These are phyloP conservation scores for Brachionus sp. DNA, from an alignment of 1,140 invertebrate species.

Conservation along the genomic window DNA sequence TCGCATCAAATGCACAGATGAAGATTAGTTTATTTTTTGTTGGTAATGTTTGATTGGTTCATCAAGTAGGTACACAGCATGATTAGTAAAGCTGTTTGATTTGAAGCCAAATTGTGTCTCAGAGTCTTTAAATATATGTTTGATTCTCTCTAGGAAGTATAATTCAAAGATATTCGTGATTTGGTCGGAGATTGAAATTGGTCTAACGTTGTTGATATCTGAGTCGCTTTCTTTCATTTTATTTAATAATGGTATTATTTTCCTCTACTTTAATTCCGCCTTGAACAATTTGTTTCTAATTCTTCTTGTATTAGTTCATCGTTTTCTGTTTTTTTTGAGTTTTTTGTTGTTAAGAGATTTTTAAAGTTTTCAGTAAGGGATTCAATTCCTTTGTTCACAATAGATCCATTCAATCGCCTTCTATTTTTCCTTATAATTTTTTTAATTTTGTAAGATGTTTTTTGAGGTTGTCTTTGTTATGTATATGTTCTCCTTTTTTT, in stretches of 20 bases:
- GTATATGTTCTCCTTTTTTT: background rate
- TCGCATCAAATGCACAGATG: constrained; percentile 4
- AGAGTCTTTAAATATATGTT: background rate
- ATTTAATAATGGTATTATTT: background rate
- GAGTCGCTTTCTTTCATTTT: background rate
- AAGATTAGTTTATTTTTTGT: background rate
- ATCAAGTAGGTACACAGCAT: background rate
- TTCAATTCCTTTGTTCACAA: background rate
- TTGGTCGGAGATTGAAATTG: background rate
- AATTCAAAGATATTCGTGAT: background rate
- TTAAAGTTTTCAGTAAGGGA: background rate
- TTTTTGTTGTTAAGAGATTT: background rate
- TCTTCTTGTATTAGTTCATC: no score
- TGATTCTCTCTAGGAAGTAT: background rate
- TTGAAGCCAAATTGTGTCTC: background rate
- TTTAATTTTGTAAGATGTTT: background rate
- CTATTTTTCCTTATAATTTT: background rate
- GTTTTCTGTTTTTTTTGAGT: background rate
- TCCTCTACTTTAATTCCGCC: no score
- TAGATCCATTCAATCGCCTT: background rate
- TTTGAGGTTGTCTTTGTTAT: background rate
- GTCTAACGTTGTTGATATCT: no score
- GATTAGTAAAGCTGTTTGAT: background rate
- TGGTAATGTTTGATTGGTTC: background rate
- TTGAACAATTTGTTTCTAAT: no score